A percentile compares a stretch with the other conserved stretches of the same genome.
phyloP scores from a whole-genome alignment of 2,888 invertebrate genomes.

The Pachydiplax longipennis region DNA sequence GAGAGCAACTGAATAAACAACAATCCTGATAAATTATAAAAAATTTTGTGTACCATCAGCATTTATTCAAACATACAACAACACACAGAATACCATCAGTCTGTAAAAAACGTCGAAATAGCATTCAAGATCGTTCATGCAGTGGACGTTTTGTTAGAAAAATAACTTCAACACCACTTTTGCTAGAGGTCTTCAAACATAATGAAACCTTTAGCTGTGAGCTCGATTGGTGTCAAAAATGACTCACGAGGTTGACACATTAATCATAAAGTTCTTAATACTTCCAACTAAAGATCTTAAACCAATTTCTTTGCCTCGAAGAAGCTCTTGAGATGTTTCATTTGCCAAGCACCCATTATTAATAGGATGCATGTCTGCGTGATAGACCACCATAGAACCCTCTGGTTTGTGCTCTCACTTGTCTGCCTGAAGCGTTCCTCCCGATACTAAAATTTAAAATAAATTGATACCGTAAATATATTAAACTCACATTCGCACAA shows the following conservation, averaged over 20 bases:
- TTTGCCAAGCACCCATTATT: conserved; percentile 97
- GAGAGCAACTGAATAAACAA: too few relatives aligned
- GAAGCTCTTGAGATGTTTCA: conserved; percentile 98
- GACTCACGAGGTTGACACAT: background rate
- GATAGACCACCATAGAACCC: conserved; percentile 97
- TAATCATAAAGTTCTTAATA: background rate
- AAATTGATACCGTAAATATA: background rate
- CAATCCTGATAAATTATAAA: background rate
- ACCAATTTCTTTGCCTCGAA: conserved; percentile 99
- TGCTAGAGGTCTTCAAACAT: background rate
- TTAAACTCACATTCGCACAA: too few relatives aligned
- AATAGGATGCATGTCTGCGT: conserved; percentile 90
- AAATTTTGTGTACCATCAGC: background rate
- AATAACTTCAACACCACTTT: conserved; percentile 2
- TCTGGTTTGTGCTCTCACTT: conserved; percentile 95
- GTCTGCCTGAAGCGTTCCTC: conserved; percentile 98
- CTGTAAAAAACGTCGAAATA: background rate
- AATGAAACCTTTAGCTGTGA: background rate
- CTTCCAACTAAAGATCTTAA: conserved; percentile 57
- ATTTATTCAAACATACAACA: conserved; percentile 42
- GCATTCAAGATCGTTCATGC: background rate
- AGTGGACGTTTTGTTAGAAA: conserved; percentile 6
- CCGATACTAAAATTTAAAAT: conserved; percentile 74
- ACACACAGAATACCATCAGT: conserved; percentile 7
- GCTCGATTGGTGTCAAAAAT: background rate